Base-by-base conservation (phyloP, 2,888 invertebrate genomes). In the Lasiommata megera region DNA sequence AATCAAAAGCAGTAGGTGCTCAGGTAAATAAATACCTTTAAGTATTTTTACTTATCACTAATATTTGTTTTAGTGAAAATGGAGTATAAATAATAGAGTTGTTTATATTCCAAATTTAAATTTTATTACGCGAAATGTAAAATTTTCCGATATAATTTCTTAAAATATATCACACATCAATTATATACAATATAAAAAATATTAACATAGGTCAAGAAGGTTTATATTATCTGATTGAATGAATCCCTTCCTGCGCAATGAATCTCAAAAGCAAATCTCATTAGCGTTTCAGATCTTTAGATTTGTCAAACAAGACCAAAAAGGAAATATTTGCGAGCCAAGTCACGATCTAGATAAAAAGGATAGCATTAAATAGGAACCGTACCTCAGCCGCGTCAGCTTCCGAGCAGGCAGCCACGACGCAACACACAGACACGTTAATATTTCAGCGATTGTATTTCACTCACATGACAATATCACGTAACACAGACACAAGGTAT, bases 401-500 rank as follows among this genome's bases (percentile, higher is more conserved):
- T n/a, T 11, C 17, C 6, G 51, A n/a, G 14, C 18, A 50, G 12
- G 28, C 44, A 28, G 44, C 43, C 23, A 29, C 44, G 51, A 56
- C 38, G 14, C 38, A 29, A 40, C 51, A 52, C 51, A 56, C 16
- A 14, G 12, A 40, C 31, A 54, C 54, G 31, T 29, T 54, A 44
- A 58, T 44, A 54, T 44, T 44, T 28, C 50, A 53, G 41, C 52
- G 9, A 11, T 34, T 34, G 58, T 23, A 37, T 37, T 37, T 60
- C 56, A 62, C 67, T 61, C 64, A 66, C 62, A 62, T 60, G 52
- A 54, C 54, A 60, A 37, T 48, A 57, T 62, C 66, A 63, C 62
- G 63, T 65, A 63, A 58, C 62, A 62, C 58, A 61, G 8, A 43
- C 51, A 55, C 50, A 38, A 54, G 44, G 7, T 16, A 23, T 55